phyloP scores from a whole-genome alignment of 2,888 invertebrate species.

The Gortyna flavago region DNA sequence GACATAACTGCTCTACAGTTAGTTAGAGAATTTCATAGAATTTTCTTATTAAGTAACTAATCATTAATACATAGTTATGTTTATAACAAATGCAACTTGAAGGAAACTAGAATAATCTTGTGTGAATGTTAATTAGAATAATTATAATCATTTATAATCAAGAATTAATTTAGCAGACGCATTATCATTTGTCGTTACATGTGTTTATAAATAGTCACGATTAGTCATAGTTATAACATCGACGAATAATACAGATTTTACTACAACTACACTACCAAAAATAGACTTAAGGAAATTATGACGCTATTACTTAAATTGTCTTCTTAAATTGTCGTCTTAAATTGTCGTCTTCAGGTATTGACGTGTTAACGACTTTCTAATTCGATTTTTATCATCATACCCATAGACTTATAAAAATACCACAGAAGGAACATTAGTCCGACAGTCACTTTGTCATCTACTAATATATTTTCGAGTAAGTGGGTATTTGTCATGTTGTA shows the following conservation, averaged over 20 bases:
- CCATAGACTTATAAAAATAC: too few relatives aligned
- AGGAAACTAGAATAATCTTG: conserved; percentile 14
- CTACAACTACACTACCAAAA: conserved; percentile 17
- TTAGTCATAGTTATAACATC: conserved; percentile 33
- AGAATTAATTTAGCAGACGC: conserved; percentile 3
- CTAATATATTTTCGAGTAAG: conserved; percentile 37
- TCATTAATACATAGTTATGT: conserved; percentile 1
- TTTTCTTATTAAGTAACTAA: not conserved
- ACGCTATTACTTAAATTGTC: conserved; percentile 35
- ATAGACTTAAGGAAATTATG: conserved; percentile 28
- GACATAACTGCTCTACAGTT: not conserved
- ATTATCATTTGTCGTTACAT: conserved; percentile 22
- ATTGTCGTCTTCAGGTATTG: conserved; percentile 33
- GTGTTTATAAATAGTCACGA: conserved; percentile 18
- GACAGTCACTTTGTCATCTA: conserved; percentile 55
- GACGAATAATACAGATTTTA: conserved; percentile 1
- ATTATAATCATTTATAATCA: conserved; percentile 6
- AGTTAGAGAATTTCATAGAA: conserved; percentile 14
- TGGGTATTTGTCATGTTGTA: conserved; percentile 50
- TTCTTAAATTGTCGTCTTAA: conserved; percentile 37
- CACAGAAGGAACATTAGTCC: conserved; percentile 42
- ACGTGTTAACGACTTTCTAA: conserved; percentile 64
- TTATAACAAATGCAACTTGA: conserved; percentile 14
- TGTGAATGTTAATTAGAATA: not conserved
- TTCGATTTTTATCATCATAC: conserved; percentile 40